Evolutionary conservation across 2,113 vertebrate species (phyloP), one percentile per base, ranked within the genome.

Genomic region (Tychaedon coryphoeus): DNA sequence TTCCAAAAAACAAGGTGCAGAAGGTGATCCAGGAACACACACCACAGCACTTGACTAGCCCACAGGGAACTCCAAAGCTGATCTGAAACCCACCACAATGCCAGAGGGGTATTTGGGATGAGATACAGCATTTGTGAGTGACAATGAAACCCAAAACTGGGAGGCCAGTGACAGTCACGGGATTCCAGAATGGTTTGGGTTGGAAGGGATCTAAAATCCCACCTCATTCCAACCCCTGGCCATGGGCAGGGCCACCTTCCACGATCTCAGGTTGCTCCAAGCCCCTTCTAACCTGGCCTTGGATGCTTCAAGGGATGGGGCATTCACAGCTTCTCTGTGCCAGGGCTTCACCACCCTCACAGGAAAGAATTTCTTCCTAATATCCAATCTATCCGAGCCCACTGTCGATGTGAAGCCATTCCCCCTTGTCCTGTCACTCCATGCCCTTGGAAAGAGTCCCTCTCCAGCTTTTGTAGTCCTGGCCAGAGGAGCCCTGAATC

Each of bases 11-110:
- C 2, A 19, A 24, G 25, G 22, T n/a, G 47, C 56, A 65, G 57
- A 57, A 26, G 34, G 24, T 29, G 64, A 70, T 57, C 43, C 58
- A n/a, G 0, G 47, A 17, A 18, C 3, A 5, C 51, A 43, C 33
- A 9, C 5, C 2, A 1, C 29, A 51, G 65, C 2, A 10, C 34
- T 9, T 33, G 40, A 47, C 26, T 0, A 1, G n/a, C 29, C 4
- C 5, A 34, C 0, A 4, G 77, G 45, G n/a, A 87, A 5, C 29
- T 70, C 17, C 0, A 0, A 42, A 73, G 34, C 7, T 7, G 2
- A 66, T n/a, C 33, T 75, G 61, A 56, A 90, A 7, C 6, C 2
- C 2, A 92, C 28, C 25, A 2, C 0, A 25, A 56, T 0, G 12
- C 15, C 53, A 28, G 58, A 36, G 82, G 3, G 2, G n/a, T 23